phyloP scores from a whole-genome alignment of 2,888 invertebrate genomes.

The Troides oblongomaculatus region DNA sequence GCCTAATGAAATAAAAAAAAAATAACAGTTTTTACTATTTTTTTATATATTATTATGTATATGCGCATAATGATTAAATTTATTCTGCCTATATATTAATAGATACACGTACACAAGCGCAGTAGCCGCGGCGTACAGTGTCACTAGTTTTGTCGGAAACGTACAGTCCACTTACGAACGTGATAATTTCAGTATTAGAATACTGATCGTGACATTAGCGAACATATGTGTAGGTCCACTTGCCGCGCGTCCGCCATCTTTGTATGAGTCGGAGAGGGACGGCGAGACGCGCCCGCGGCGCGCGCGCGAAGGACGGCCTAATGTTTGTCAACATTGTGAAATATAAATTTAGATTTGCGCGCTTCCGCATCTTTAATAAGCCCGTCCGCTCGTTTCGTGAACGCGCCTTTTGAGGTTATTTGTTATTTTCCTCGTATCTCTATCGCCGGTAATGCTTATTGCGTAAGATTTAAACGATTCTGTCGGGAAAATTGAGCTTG shows the following conservation, averaged over 20 bases:
- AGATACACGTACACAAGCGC: background rate
- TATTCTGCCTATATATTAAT: background rate
- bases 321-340: constrained; percentile 64
- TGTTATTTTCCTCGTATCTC: constrained; percentile 3
- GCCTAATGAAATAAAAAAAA: too few species aligned
- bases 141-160: background rate
- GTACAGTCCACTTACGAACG: background rate
- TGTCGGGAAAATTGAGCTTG: constrained; percentile 6
- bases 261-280: constrained; percentile 40
- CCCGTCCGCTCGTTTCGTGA: constrained; percentile 1
- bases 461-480: constrained; percentile 16
- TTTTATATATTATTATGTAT: too few species aligned
- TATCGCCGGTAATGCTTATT: background rate
- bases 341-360: constrained; percentile 55
- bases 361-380: constrained; percentile 39
- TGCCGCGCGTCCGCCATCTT: constrained; percentile 35
- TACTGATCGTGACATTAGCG: constrained; percentile 26
- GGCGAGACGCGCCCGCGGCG: constrained; percentile 12
- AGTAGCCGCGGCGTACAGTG: background rate
- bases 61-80: too few species aligned
- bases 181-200: constrained; percentile 18
- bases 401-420: constrained; percentile 7
- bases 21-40: too few species aligned
- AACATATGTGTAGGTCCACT: constrained; percentile 32
- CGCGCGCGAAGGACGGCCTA: constrained; percentile 43